Evolutionary conservation across 1,140 invertebrate genomes (phyloP).

Genomic region (Drosophila sechellia): DNA sequence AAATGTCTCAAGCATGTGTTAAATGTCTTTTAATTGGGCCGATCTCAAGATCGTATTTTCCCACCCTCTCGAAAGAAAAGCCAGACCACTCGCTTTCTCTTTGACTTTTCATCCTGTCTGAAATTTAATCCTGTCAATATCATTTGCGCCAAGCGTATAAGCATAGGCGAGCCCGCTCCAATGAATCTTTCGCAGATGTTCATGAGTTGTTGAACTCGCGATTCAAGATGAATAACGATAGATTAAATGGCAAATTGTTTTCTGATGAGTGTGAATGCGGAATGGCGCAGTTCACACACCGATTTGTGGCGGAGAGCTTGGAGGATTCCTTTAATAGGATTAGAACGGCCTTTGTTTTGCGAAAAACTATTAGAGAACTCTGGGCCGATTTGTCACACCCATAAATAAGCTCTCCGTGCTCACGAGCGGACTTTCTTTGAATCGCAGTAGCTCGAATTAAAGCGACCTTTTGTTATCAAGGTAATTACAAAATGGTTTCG

Average conservation of each 20-base stretch:
- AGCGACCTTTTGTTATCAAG: conserved; percentile 36
- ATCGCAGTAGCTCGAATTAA: conserved; percentile 6
- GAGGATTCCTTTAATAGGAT: conserved; percentile 39
- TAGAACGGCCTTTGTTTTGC: conserved; percentile 17
- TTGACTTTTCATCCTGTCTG: conserved; percentile 31
- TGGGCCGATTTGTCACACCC: conserved; percentile 29
- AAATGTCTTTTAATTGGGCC: conserved; percentile 40
- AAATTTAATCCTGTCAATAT: conserved; percentile 40
- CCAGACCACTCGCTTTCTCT: conserved; percentile 34
- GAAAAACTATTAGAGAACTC: conserved; percentile 8
- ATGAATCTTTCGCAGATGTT: conserved; percentile 9
- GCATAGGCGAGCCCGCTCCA: conserved; percentile 28
- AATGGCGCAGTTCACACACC: conserved; percentile 36
- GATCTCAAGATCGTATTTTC: conserved; percentile 8
- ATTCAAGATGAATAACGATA: conserved; percentile 15
- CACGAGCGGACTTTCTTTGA: conserved; percentile 22
- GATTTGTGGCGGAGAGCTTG: conserved; percentile 9
- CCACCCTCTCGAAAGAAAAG: conserved; percentile 23
- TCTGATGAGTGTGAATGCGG: conserved; percentile 45
- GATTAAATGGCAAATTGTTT: conserved; percentile 44
- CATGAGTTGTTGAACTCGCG: conserved; percentile 45
- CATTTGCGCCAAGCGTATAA: conserved; percentile 24
- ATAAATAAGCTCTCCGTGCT: conserved; percentile 1
- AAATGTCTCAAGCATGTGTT: neutral
- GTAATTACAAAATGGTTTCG: conserved; percentile 44